Conservation (phyloP, 2,888 invertebrate species). For the Netelia fuscicornis region DNA sequence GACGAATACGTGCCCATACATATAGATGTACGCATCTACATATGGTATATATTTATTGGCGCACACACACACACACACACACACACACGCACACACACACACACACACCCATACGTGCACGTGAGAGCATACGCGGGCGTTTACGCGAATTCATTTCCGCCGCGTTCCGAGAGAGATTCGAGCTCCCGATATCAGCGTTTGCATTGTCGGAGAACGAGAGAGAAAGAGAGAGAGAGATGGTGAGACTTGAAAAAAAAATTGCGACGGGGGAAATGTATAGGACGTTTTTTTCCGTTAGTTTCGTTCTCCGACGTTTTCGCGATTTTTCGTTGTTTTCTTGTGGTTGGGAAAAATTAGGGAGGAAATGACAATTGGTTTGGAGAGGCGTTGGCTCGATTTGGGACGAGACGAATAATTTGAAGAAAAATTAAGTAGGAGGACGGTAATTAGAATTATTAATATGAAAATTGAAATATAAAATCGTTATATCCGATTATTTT, state of each 20-base stretch:
- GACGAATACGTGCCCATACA: conserved; percentile 37
- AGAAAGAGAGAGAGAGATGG: conserved; percentile 11
- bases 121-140: conserved; percentile 26
- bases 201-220: conserved; percentile 25
- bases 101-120: conserved; percentile 32
- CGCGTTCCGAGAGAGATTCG: conserved; percentile 63
- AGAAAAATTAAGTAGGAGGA: too few species aligned
- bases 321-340: too few species aligned
- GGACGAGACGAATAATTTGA: too few species aligned
- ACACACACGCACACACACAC: conserved; percentile 25
- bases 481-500: too few species aligned
- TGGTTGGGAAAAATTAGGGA: too few species aligned
- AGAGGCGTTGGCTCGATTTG: too few species aligned
- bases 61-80: conserved; percentile 12
- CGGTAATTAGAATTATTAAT: too few species aligned
- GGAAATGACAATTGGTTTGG: too few species aligned
- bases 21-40: conserved; percentile 27
- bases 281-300: not conserved
- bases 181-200: conserved; percentile 56
- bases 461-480: too few species aligned
- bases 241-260: conserved; percentile 4
- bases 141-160: conserved; percentile 63
- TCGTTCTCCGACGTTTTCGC: too few species aligned
- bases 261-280: not conserved
- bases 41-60: conserved; percentile 33